Evolutionary conservation across 92 coral and sea anemone species (phyloP).

Genomic region (Bergia puertoricense): DNA sequence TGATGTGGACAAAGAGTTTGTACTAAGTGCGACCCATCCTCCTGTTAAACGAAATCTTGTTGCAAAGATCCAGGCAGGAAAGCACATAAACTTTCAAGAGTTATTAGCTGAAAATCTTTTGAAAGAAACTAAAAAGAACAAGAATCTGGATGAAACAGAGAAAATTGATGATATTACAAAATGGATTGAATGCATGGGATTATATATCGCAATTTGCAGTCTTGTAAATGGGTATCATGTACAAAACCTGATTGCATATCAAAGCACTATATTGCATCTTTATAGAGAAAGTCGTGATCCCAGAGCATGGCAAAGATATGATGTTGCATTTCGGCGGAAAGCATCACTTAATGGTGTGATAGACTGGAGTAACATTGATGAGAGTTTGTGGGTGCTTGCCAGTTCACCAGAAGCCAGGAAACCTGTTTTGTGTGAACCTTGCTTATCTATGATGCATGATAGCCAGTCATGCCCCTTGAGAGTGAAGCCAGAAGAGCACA

Average conservation of each 20-base stretch:
- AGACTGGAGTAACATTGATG: constrained; percentile 90
- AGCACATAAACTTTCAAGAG: constrained; percentile 89
- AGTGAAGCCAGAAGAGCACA: constrained; percentile 49
- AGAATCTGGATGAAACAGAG: constrained; percentile 66
- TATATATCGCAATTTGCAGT: constrained; percentile 72
- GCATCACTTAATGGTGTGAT: constrained; percentile 76
- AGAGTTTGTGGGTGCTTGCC: constrained; percentile 92
- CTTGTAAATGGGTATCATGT: constrained; percentile 66
- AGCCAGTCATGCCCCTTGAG: constrained; percentile 75
- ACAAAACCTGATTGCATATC: constrained; percentile 80
- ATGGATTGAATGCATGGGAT: constrained; percentile 96
- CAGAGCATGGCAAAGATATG: constrained; percentile 96
- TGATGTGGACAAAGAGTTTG: constrained; percentile 55
- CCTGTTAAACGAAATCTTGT: constrained; percentile 71
- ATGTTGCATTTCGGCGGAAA: constrained; percentile 93
- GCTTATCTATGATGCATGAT: constrained; percentile 86
- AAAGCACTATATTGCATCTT: constrained; percentile 77
- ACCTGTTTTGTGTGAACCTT: constrained; percentile 81
- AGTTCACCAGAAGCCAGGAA: constrained; percentile 88
- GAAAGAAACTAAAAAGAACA: constrained; percentile 45
- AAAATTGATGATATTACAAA: constrained; percentile 86
- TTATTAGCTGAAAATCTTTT: constrained; percentile 74
- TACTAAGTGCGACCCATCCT: constrained; percentile 66
- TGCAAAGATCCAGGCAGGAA: constrained; percentile 75
- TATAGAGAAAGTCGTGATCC: constrained; percentile 91